Base-by-base conservation (phyloP, 2,113 vertebrate species). In the Lasiurus cinereus region DNA sequence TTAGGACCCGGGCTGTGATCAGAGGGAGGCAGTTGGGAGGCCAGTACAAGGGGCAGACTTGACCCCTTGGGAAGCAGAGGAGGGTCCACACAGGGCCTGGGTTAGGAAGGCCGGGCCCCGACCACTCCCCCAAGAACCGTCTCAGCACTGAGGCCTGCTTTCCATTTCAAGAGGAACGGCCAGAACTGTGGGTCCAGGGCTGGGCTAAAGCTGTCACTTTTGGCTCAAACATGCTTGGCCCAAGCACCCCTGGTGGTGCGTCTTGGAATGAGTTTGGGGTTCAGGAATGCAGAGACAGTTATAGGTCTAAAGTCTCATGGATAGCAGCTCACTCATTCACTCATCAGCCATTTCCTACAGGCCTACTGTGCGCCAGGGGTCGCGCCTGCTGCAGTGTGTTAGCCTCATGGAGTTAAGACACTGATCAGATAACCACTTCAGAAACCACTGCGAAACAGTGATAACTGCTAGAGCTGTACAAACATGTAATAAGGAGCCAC, bases 321-420 rank as follows among this genome's bases (percentile, higher is more conserved):
- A 13, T 18, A 69, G 66, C 62, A 31, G 9, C 50, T n/a, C 16
- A 33, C 33, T n/a, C 59, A 46, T 21, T 77, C 14, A 18, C 56
- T 54, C 62, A 39, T 86, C 16, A 31, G 6, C 22, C 62, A 43
- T 67, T 88, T 85, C 24, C 59, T 43, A 0, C 27, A 76, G 67
- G 27, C 59, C 50, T 84, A 8, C 67, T 74, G 1, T 5, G 19
- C 52, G 36, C 36, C 29, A 33, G 80, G 6, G 54, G 29, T 21
- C 1, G 5, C 62, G 62, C 0, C 2, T 31, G 10, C n/a, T 18
- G 2, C 0, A 0, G 50, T 46, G 43, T 22, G 8, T 16, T 6
- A 70, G 5, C 43, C 27, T 69, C 12, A 13, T 18, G n/a, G 66
- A 72, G 43, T 6, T 16, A 9, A 54, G 29, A 56, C 19, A 4